phyloP scores from a whole-genome alignment of 2,113 vertebrate genomes.

The Cacatua alba region DNA sequence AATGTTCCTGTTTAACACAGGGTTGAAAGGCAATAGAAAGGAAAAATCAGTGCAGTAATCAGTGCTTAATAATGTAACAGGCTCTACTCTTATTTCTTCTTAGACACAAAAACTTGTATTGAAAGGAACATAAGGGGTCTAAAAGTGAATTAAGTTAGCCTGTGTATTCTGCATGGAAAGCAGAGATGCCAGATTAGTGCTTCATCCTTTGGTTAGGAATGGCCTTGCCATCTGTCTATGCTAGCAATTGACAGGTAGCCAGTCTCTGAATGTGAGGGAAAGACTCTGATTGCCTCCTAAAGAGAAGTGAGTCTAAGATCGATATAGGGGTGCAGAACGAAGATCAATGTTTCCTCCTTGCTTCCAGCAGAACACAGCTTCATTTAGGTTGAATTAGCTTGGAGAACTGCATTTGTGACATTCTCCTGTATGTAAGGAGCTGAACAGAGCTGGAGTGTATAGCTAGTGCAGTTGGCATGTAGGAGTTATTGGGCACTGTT shows the following conservation, averaged over 20 bases:
- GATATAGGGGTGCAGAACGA: not conserved
- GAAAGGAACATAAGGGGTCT: not conserved
- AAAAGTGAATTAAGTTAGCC: not conserved
- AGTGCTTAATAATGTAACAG: not conserved
- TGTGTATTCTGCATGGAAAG: not conserved
- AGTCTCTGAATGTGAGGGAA: not conserved
- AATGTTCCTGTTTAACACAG: not conserved
- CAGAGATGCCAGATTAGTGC: not conserved
- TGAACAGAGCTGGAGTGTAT: not conserved
- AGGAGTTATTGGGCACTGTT: constrained; percentile 6
- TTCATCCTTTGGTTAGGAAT: not conserved
- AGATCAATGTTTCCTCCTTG: not conserved
- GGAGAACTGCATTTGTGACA: not conserved
- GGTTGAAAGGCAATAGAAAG: not conserved
- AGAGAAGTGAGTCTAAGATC: not conserved
- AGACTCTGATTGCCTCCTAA: not conserved
- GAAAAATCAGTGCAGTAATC: not conserved
- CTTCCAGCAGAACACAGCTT: not conserved
- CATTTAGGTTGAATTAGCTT: not conserved
- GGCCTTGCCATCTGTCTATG: not conserved
- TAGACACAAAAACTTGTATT: not conserved
- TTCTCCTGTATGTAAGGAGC: not conserved
- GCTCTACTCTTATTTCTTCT: not conserved
- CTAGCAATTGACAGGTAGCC: not conserved
- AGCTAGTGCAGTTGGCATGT: constrained; percentile 48